Evolutionary conservation across 2,888 invertebrate genomes (phyloP), one percentile per base, ranked within the genome.

Genomic region (Acanthosoma haemorrhoidale): DNA sequence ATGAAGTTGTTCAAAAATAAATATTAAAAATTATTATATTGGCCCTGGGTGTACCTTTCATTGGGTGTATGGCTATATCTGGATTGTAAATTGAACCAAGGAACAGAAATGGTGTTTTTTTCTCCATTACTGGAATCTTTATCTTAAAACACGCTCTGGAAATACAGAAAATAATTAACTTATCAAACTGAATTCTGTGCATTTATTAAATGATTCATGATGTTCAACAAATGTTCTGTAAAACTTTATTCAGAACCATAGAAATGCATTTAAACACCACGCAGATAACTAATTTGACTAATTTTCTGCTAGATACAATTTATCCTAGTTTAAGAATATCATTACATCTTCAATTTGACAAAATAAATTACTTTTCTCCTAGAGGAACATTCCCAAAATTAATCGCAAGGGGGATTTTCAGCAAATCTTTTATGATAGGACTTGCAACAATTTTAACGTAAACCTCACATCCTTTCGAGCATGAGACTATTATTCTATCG

Each of bases 351-450:
- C 25, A 43, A 21, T 43, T 25, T 5, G n/a, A 25, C n/a, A 51
- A 2, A n/a, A 25, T 9, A 18, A 31, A 38, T 39, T 63, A 63
- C 63, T 8, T 39, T 16, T 63, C 63, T 21, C 63, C 63, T 4
- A 63, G 2, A 41, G 63, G 63, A 8, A 41, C 31, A 29, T 8
- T n/a, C 0, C 63, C 63, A 9, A 63, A 29, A 6, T 63, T 31
- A 5, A 63, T 41, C 15, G 39, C 41, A 4, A 39, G 18, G n/a
- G 63, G 63, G 13, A 63, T 63, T 18, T 63, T 63, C 29, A 63
- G n/a, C 6, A 1, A 4, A 9, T 34, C 61, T 61, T 4, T 63
- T 31, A 21, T 63, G 6, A 25, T 39, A 15, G 63, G 63, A 11
- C 39, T 39, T 39, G 63, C 63, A 63, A 9, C 11, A 6, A 63